A percentile compares a stretch with the other conserved stretches of the same genome.
These are phyloP conservation scores for Eumacrocentrus americanus DNA, from an alignment of 2,888 invertebrate species.

Conservation along the genomic window DNA sequence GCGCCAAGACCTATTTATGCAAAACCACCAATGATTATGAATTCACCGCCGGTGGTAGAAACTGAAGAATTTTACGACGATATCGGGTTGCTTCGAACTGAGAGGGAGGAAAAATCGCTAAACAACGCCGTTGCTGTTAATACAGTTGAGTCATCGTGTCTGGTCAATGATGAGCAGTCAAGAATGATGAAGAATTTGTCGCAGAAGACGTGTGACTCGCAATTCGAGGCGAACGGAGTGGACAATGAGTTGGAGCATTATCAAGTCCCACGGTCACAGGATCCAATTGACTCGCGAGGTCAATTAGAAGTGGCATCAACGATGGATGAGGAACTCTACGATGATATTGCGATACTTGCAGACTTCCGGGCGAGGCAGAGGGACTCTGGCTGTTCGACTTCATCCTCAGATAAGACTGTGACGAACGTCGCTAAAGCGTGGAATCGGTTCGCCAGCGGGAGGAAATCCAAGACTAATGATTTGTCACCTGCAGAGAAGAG, in stretches of 20 bases:
- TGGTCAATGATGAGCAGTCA: background rate
- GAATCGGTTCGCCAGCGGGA: conserved; percentile 48
- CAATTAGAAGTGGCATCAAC: conserved; percentile 13
- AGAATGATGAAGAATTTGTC: background rate
- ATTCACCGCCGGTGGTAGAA: conserved; percentile 10
- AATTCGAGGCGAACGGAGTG: background rate
- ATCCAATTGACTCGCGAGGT: conserved; percentile 17
- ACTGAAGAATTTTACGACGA: conserved; percentile 53
- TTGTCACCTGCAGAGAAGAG: conserved; percentile 17
- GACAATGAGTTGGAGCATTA: conserved; percentile 47
- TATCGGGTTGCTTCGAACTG: conserved; percentile 39
- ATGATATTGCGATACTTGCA: conserved; percentile 50
- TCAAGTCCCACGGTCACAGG: conserved; percentile 45
- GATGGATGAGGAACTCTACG: conserved; percentile 48
- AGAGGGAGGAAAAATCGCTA: conserved; percentile 22
- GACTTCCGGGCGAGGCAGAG: conserved; percentile 47
- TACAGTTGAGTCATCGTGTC: conserved; percentile 8
- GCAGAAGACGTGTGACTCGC: background rate
- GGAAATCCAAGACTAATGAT: conserved; percentile 24
- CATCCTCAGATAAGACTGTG: conserved; percentile 20
- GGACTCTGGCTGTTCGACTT: conserved; percentile 29
- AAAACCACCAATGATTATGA: conserved; percentile 34
- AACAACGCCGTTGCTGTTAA: conserved; percentile 1
- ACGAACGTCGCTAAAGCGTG: conserved; percentile 42
- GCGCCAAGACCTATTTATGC: conserved; percentile 50